Percentiles rank a stretch among this genome's conserved stretches.
These are phyloP conservation scores for Leptonema lineaticorne DNA, from an alignment of 1,140 invertebrate genomes.

Conservation along the genomic window DNA sequence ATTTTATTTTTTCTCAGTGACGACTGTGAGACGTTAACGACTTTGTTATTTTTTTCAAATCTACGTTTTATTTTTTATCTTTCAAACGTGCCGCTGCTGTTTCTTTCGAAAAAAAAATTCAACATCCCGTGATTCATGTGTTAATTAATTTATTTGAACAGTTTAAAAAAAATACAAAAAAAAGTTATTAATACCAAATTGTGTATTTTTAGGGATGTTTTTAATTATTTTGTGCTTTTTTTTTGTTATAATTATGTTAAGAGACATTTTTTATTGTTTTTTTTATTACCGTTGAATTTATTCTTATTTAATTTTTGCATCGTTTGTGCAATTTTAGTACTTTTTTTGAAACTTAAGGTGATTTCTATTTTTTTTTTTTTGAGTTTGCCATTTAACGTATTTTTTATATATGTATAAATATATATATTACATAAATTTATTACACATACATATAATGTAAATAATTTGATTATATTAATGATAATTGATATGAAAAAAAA, in stretches of 20 bases:
- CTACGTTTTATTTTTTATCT: too few species aligned
- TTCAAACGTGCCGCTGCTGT: too few species aligned
- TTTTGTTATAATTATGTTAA: neutral
- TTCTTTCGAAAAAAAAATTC: too few species aligned
- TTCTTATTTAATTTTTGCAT: too few species aligned
- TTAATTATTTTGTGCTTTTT: neutral
- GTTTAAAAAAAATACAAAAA: too few species aligned
- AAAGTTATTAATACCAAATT: too few species aligned
- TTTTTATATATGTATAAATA: conserved; percentile 15
- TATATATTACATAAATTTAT: too few species aligned
- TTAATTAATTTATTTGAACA: too few species aligned
- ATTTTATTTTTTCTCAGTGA: neutral
- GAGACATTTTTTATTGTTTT: neutral
- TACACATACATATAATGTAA: conserved; percentile 31
- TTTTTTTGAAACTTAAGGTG: neutral
- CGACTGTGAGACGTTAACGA: neutral
- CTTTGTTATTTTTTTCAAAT: neutral
- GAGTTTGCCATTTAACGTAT: conserved; percentile 20
- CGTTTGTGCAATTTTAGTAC: neutral
- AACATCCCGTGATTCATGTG: too few species aligned
- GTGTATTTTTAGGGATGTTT: neutral
- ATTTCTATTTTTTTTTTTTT: neutral
- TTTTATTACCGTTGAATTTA: neutral
- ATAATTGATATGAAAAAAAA: too few species aligned
- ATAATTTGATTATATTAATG: conserved; percentile 8